A percentile compares a stretch with the other conserved stretches of the same genome.
Evolutionary conservation across 2,113 vertebrate genomes (phyloP).

Genomic region (Ochotona curzoniae): DNA sequence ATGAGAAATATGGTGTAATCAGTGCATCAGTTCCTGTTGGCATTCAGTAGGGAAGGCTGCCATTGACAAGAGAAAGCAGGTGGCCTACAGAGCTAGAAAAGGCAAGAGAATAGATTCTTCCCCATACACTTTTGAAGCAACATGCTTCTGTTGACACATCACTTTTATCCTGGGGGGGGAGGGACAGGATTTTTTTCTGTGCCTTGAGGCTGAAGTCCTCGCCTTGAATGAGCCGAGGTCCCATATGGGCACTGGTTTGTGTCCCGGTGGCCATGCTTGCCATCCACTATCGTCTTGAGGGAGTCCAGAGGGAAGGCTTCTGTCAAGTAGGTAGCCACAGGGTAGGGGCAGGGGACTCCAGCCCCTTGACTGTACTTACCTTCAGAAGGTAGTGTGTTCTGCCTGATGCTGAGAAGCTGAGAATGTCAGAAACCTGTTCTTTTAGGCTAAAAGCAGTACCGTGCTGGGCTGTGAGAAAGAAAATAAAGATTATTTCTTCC

Average conservation of each 20-base stretch:
- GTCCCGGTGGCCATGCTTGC: too few relatives aligned
- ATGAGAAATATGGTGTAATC: neutral
- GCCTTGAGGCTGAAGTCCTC: neutral
- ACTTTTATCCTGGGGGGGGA: too few relatives aligned
- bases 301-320: neutral
- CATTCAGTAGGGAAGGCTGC: neutral
- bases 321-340: fast-evolving
- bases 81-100: neutral
- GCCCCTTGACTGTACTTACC: neutral
- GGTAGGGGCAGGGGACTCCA: too few relatives aligned
- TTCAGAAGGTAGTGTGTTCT: neutral
- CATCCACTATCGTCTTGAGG: too few relatives aligned
- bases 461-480: neutral
- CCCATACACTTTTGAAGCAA: neutral
- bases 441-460: neutral
- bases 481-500: neutral
- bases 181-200: neutral
- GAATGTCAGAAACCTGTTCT: neutral
- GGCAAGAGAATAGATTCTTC: neutral
- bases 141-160: too few relatives aligned
- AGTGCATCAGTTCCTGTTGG: too few relatives aligned
- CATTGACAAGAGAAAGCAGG: neutral
- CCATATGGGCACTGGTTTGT: too few relatives aligned
- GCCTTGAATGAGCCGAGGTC: too few relatives aligned
- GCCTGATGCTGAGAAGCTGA: neutral